These are phyloP conservation scores for Anguilla pacifica DNA, from an alignment of 2,797 vertebrate species.

Conservation along the genomic window DNA sequence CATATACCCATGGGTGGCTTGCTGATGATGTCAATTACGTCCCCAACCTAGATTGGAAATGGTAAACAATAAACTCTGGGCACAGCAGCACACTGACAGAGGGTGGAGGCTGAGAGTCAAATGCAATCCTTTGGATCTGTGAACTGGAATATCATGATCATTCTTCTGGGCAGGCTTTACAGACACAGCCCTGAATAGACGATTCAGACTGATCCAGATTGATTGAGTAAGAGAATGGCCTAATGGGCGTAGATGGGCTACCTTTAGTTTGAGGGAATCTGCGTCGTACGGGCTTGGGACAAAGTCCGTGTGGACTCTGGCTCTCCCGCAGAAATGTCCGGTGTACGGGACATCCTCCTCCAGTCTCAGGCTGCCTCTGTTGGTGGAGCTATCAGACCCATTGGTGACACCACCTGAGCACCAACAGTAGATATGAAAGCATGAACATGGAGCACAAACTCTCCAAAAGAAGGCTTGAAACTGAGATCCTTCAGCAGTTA, in stretches of 20 bases:
- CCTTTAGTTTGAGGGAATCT: slow-evolving; percentile 92
- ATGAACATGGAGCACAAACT: not conserved
- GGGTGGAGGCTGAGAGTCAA: not conserved
- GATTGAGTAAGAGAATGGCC: not conserved
- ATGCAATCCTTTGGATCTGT: not conserved
- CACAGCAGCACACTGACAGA: not conserved
- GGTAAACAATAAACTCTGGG: not conserved
- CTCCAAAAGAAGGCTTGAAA: not conserved
- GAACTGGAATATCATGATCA: not conserved
- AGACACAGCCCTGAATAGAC: not conserved
- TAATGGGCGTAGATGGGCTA: slow-evolving; percentile 45
- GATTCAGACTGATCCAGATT: not conserved
- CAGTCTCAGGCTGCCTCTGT: slow-evolving; percentile 85
- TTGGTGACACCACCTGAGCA: slow-evolving; percentile 87
- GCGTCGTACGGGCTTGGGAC: slow-evolving; percentile 93
- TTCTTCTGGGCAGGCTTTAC: not conserved
- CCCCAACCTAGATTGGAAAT: slow-evolving; percentile 78
- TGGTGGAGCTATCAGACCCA: slow-evolving; percentile 84
- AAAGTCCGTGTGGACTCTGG: slow-evolving; percentile 89
- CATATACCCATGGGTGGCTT: slow-evolving; percentile 94
- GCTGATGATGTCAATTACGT: slow-evolving; percentile 89
- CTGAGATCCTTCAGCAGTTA: not conserved
- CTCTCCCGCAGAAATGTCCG: slow-evolving; percentile 83
- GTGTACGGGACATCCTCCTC: slow-evolving; percentile 78
- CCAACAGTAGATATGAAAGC: not conserved